phyloP scores from a whole-genome alignment of 2,888 invertebrate genomes.

The Agriotes lineatus region DNA sequence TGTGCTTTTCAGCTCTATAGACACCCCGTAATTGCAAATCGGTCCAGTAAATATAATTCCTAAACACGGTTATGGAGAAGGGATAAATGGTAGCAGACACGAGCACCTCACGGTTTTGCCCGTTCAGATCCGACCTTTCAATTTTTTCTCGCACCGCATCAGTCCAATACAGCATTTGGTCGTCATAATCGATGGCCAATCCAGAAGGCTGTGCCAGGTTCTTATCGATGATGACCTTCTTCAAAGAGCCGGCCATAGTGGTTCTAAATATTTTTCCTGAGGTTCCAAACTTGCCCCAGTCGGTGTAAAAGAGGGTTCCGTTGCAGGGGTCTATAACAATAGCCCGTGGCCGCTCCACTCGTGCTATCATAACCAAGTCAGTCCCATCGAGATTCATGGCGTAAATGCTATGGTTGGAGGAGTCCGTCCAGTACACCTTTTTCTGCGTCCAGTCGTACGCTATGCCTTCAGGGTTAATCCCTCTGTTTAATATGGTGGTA shows the following conservation, averaged over 20 bases:
- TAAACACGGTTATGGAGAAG: slow-evolving; percentile 91
- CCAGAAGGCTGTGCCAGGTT: slow-evolving; percentile 96
- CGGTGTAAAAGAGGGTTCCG: slow-evolving; percentile 94
- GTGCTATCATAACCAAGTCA: slow-evolving; percentile 90
- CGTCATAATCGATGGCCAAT: slow-evolving; percentile 94
- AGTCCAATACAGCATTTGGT: slow-evolving; percentile 95
- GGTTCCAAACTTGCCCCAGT: slow-evolving; percentile 94
- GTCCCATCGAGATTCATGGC: slow-evolving; percentile 93
- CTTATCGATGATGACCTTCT: slow-evolving; percentile 88
- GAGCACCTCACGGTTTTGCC: slow-evolving; percentile 85
- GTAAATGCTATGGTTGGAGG: slow-evolving; percentile 93
- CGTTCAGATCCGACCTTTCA: slow-evolving; percentile 91
- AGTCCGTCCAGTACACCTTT: slow-evolving; percentile 98
- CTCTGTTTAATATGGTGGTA: slow-evolving; percentile 78
- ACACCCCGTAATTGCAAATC: slow-evolving; percentile 94
- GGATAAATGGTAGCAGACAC: slow-evolving; percentile 95
- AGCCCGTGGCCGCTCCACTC: slow-evolving; percentile 93
- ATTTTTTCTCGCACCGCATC: slow-evolving; percentile 97
- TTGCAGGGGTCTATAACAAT: slow-evolving; percentile 98
- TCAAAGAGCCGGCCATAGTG: slow-evolving; percentile 96
- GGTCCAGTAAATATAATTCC: slow-evolving; percentile 96
- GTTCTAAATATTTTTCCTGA: slow-evolving; percentile 94
- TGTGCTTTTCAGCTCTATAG: slow-evolving; percentile 96
- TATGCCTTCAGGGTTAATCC: slow-evolving; percentile 93
- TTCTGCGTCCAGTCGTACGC: slow-evolving; percentile 98